Conservation (phyloP, 2,113 vertebrate species). For the Jacana jacana region DNA sequence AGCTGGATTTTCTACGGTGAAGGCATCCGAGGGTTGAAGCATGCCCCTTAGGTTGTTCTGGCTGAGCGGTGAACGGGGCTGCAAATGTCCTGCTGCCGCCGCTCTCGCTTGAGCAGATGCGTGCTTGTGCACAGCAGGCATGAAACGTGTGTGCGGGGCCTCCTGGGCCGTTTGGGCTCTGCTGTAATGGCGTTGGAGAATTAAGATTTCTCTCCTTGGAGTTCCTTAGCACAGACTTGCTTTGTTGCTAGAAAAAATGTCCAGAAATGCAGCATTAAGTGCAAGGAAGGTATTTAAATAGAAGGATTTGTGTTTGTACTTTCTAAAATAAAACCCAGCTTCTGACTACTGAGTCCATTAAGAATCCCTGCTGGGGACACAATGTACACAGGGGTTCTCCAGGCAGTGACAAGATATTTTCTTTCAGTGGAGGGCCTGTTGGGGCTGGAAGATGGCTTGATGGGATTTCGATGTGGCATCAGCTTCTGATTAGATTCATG, state of each 20-base stretch:
- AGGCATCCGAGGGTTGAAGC: neutral
- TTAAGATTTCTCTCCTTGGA: neutral
- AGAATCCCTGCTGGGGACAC: neutral
- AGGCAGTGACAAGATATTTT: neutral
- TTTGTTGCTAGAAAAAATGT: neutral
- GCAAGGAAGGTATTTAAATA: neutral
- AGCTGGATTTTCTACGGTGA: neutral
- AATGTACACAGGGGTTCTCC: neutral
- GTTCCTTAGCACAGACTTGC: neutral
- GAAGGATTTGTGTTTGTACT: neutral
- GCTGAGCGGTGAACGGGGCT: neutral
- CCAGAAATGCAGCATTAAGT: neutral
- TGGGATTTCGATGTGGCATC: slow-evolving; percentile 15
- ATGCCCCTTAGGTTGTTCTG: neutral
- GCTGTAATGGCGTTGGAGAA: neutral
- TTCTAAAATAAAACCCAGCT: neutral
- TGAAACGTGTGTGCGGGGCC: neutral
- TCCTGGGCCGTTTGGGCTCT: neutral
- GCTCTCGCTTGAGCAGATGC: neutral
- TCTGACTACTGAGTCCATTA: neutral
- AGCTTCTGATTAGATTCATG: slow-evolving; percentile 32
- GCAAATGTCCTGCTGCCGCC: neutral
- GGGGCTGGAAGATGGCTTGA: slow-evolving; percentile 14
- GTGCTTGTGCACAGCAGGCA: neutral
- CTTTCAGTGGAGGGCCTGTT: slow-evolving; percentile 21